Conservation (phyloP, 2,797 vertebrate species). For the Anabas testudineus region DNA sequence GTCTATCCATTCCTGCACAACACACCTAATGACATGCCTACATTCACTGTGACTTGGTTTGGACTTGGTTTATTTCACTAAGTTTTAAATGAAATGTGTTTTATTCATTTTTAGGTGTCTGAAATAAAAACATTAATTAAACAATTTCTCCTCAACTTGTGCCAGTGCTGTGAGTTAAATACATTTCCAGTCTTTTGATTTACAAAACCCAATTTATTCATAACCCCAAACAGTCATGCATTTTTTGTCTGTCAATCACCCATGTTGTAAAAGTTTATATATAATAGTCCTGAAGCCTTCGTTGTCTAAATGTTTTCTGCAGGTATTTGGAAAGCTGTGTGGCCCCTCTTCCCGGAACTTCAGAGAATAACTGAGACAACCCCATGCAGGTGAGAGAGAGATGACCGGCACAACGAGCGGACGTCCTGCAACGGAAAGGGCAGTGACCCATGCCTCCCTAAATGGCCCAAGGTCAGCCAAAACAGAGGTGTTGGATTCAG, state of each 20-base stretch:
- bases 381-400: constrained; percentile 46
- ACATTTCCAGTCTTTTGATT: no score
- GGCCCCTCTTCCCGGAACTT: constrained; percentile 41
- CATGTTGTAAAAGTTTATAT: background rate
- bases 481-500: constrained; percentile 69
- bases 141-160: background rate
- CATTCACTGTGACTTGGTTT: no score
- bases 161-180: background rate
- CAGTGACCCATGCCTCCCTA: constrained; percentile 65
- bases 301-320: constrained; percentile 23
- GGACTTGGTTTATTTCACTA: no score
- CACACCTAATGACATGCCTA: no score
- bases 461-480: constrained; percentile 59
- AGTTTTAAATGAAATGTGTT: no score
- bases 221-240: no score
- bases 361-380: no score
- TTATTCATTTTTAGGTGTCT: no score
- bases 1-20: no score
- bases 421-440: constrained; percentile 32
- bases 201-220: background rate
- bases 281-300: background rate
- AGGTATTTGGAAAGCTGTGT: constrained; percentile 39
- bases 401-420: constrained; percentile 37
- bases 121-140: no score
- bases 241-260: background rate